Conservation (phyloP, 1,140 invertebrate genomes). For the Diprion similis region DNA sequence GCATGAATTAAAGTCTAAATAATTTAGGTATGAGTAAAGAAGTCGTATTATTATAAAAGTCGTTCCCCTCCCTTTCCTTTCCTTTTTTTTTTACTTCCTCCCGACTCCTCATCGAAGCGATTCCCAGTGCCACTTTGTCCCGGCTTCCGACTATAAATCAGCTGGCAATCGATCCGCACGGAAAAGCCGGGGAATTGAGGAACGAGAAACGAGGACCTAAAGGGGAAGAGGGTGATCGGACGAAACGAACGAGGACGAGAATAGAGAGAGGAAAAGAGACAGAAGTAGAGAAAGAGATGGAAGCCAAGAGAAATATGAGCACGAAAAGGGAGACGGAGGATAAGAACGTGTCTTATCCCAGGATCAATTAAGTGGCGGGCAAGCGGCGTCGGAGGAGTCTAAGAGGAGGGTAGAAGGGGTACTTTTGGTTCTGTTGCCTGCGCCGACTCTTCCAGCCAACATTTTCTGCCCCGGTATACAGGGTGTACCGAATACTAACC, state of each 20-base stretch:
- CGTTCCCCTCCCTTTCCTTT: no score
- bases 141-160: slow-evolving; percentile 3
- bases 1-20: no score
- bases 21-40: no score
- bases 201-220: background rate
- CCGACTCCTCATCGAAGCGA: background rate
- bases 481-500: background rate
- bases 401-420: background rate
- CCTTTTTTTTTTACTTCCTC: background rate
- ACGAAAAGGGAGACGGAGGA: background rate
- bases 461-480: background rate
- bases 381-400: background rate
- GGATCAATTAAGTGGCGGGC: slow-evolving; percentile 6
- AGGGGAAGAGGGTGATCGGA: background rate
- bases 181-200: background rate
- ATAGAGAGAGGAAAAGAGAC: no score
- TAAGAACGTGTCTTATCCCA: background rate
- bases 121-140: background rate
- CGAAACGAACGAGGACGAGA: background rate
- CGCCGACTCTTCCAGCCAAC: background rate
- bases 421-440: background rate
- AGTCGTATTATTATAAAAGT: no score
- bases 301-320: no score
- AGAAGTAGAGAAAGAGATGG: no score
- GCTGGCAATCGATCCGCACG: background rate